phyloP scores from a whole-genome alignment of 2,113 vertebrate species.

The Hyperopisus bebe region DNA sequence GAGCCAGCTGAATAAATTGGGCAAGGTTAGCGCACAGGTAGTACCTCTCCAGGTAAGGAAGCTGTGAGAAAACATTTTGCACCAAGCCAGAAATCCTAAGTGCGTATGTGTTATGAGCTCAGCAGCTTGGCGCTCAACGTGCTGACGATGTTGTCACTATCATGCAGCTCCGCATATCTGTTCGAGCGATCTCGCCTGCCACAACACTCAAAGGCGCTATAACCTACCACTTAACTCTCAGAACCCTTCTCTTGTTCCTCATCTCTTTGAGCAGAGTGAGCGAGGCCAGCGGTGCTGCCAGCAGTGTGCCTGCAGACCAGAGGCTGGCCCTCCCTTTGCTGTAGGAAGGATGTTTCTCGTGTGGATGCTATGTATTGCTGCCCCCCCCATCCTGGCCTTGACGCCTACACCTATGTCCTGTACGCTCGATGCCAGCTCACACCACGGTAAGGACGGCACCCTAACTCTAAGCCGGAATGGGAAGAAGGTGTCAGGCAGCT shows the following conservation, averaged over 20 bases:
- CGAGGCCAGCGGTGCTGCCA: neutral
- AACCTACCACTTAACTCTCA: neutral
- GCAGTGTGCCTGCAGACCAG: neutral
- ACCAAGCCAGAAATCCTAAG: neutral
- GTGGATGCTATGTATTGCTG: slow-evolving; percentile 25
- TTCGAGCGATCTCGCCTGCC: neutral
- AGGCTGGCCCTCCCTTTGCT: neutral
- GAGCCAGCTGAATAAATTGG: neutral
- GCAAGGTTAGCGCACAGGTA: neutral
- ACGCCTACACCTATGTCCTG: slow-evolving; percentile 22
- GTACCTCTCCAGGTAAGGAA: neutral
- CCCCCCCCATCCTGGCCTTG: slow-evolving; percentile 18
- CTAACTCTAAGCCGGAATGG: neutral
- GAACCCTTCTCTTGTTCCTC: neutral
- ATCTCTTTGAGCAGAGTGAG: neutral
- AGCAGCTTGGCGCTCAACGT: neutral
- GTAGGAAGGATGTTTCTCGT: slow-evolving; percentile 29
- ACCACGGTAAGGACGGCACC: slow-evolving; percentile 27
- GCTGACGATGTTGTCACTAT: neutral
- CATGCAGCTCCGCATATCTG: neutral
- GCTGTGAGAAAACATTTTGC: neutral
- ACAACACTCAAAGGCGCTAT: neutral
- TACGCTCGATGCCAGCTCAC: neutral
- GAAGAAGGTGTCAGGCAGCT: neutral
- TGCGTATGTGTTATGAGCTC: neutral